phyloP scores from a whole-genome alignment of 2,888 invertebrate genomes.

The Dexiosoma caninum region DNA sequence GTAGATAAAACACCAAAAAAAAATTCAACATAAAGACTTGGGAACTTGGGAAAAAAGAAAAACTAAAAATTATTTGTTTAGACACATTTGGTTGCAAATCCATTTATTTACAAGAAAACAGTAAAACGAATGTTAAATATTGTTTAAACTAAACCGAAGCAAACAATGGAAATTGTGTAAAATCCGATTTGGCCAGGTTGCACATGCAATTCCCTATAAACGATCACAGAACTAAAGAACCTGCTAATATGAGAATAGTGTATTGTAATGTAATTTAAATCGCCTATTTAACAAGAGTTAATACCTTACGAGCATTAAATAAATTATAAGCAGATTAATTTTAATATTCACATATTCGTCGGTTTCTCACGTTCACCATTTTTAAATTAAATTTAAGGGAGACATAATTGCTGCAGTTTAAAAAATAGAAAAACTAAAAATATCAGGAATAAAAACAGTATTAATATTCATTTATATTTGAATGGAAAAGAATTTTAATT shows the following conservation, averaged over 20 bases:
- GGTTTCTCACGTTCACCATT: conserved; percentile 22
- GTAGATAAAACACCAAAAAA: conserved; percentile 53
- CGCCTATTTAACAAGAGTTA: not conserved
- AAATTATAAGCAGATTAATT: not conserved
- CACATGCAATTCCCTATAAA: not conserved
- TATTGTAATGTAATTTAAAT: conserved; percentile 24
- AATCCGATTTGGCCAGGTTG: conserved; percentile 46
- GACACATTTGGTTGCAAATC: conserved; percentile 58
- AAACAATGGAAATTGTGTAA: not conserved
- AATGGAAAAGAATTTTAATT: conserved; percentile 24
- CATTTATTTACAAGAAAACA: conserved; percentile 23
- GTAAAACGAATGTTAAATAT: conserved; percentile 15
- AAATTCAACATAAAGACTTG: conserved; percentile 6
- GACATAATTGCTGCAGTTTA: not conserved
- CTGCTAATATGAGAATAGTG: conserved; percentile 21
- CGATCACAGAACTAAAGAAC: not conserved
- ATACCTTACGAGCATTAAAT: conserved; percentile 29
- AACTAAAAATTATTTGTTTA: conserved; percentile 61
- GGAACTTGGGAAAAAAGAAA: conserved; percentile 59
- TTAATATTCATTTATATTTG: not conserved
- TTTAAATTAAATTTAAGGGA: not conserved
- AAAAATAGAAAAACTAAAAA: not conserved
- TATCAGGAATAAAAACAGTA: not conserved
- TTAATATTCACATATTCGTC: not conserved
- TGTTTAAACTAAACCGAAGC: conserved; percentile 1